Conservation (phyloP, 2,888 invertebrate species). For the Toxonevra muliebris region DNA sequence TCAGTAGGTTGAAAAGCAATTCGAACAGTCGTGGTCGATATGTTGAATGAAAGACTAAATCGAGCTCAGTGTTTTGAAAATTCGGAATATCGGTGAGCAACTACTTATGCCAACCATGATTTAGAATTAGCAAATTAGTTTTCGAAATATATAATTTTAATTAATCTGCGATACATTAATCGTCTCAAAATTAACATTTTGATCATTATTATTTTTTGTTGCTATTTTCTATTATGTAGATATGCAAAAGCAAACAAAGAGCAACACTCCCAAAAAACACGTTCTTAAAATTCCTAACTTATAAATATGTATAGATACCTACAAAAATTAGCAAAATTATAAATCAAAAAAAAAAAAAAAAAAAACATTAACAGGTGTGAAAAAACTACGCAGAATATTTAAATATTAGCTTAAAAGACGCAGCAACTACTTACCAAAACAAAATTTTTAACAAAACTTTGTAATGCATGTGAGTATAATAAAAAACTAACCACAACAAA, state of each 20-base stretch:
- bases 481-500: constrained; percentile 6
- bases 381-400: constrained; percentile 8
- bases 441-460: not conserved
- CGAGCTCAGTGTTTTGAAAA: too few relatives aligned
- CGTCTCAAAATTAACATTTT: too few relatives aligned
- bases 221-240: not conserved
- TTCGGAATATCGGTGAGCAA: too few relatives aligned
- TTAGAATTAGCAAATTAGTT: too few relatives aligned
- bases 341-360: not conserved
- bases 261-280: constrained; percentile 1
- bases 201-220: not conserved
- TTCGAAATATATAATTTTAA: too few relatives aligned
- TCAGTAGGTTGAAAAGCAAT: too few relatives aligned
- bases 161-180: too few relatives aligned
- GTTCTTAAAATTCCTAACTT: not conserved
- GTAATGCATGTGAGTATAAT: too few relatives aligned
- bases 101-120: too few relatives aligned
- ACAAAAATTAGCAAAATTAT: not conserved
- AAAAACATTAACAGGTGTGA: constrained; percentile 11
- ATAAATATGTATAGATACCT: too few relatives aligned
- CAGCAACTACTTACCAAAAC: not conserved
- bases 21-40: too few relatives aligned
- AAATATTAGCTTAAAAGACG: not conserved
- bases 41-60: too few relatives aligned
- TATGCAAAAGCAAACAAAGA: not conserved